phyloP scores from a whole-genome alignment of 2,797 vertebrate species.

The Rousettus madagascariensis region DNA sequence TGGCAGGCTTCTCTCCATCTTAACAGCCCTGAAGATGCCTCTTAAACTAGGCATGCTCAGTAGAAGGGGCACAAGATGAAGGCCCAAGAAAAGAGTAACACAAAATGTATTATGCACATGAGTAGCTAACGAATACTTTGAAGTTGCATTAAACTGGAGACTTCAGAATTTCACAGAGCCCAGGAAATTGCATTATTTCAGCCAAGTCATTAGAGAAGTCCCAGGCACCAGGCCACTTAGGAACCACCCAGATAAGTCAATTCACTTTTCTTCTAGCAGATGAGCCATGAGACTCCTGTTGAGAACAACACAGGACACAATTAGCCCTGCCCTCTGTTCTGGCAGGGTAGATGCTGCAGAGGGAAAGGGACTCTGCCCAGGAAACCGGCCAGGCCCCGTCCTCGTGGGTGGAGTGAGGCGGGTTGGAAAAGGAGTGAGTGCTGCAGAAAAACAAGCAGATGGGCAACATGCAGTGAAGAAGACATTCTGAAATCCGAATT shows the following conservation, averaged over 20 bases:
- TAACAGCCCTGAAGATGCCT: neutral
- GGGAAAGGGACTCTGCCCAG: neutral
- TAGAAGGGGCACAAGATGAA: neutral
- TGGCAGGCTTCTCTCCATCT: neutral
- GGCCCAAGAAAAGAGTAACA: neutral
- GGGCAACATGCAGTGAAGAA: neutral
- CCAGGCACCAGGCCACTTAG: neutral
- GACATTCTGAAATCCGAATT: neutral
- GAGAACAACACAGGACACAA: neutral
- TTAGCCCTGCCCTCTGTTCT: neutral
- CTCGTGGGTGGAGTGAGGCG: rapidly evolving
- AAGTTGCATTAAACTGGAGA: neutral
- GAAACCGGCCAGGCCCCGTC: neutral
- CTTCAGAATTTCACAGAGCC: neutral
- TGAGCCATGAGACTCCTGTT: neutral
- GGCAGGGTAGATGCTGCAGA: no score
- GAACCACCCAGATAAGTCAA: neutral
- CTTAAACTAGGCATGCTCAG: neutral
- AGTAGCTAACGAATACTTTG: neutral
- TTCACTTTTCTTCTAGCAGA: conserved; percentile 20
- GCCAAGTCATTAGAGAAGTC: neutral
- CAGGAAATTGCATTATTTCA: conserved; percentile 37
- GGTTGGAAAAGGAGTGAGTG: neutral
- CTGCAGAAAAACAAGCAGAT: neutral
- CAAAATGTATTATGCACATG: neutral